A percentile compares a stretch with the other conserved stretches of the same genome.
Evolutionary conservation across 2,113 vertebrate genomes (phyloP).

Genomic region (Sinocyclocheilus anophthalmus): DNA sequence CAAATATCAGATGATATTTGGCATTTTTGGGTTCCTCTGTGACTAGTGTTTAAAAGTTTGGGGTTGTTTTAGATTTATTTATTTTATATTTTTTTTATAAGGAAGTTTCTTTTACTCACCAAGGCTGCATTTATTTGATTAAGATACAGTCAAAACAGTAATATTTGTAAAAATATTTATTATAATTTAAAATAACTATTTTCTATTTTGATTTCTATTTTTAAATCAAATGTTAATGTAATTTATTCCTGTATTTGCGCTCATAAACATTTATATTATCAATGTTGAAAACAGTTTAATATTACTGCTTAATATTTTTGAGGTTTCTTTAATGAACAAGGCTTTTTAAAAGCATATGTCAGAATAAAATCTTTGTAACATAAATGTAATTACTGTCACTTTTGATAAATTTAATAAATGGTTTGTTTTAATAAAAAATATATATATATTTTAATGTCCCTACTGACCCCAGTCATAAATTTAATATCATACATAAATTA

Average conservation of each 20-base stretch:
- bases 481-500: too few relatives aligned
- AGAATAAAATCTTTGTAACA: background rate
- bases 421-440: background rate
- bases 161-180: background rate
- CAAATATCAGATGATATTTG: too few relatives aligned
- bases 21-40: too few relatives aligned
- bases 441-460: too few relatives aligned
- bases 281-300: too few relatives aligned
- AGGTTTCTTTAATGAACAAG: background rate
- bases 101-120: background rate
- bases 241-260: background rate
- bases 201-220: too few relatives aligned
- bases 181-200: too few relatives aligned
- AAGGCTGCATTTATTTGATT: background rate
- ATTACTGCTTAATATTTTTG: too few relatives aligned
- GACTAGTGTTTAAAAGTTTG: too few relatives aligned
- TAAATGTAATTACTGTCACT: background rate
- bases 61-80: background rate
- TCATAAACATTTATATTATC: background rate
- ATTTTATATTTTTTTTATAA: background rate
- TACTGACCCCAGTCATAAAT: too few relatives aligned
- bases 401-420: background rate
- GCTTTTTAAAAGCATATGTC: too few relatives aligned
- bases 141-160: background rate
- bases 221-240: too few relatives aligned